phyloP scores from a whole-genome alignment of 2,797 vertebrate genomes.

The Natrix natrix region DNA sequence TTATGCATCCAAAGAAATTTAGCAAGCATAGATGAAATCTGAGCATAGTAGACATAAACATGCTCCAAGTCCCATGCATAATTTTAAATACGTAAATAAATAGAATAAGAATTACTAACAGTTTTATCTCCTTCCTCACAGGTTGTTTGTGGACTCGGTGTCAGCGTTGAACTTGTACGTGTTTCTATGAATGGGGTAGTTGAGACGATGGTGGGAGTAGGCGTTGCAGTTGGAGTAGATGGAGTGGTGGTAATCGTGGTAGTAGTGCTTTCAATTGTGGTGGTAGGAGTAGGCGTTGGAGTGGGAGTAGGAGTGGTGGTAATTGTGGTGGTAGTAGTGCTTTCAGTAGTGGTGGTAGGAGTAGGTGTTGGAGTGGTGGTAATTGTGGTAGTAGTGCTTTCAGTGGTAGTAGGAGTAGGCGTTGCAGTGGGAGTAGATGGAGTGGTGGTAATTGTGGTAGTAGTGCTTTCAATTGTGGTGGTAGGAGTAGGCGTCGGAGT shows the following conservation, averaged over 20 bases:
- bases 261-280: no score
- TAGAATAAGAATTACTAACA: slow-evolving; percentile 57
- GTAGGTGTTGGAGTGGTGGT: not conserved
- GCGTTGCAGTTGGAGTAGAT: not conserved
- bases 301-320: accelerated
- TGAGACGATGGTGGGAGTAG: not conserved
- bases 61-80: not conserved
- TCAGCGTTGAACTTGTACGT: not conserved
- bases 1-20: not conserved
- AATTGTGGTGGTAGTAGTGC: accelerated
- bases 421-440: not conserved
- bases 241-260: not conserved
- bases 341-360: not conserved
- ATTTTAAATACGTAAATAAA: not conserved
- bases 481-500: not conserved
- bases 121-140: slow-evolving; percentile 37
- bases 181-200: not conserved
- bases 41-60: not conserved
- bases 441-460: not conserved
- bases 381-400: not conserved
- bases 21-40: not conserved
- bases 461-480: no score
- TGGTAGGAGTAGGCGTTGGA: not conserved
- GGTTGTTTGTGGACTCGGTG: not conserved
- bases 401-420: not conserved